These are phyloP conservation scores for Drosophila seguyi DNA, from an alignment of 1,140 invertebrate species.

Conservation along the genomic window DNA sequence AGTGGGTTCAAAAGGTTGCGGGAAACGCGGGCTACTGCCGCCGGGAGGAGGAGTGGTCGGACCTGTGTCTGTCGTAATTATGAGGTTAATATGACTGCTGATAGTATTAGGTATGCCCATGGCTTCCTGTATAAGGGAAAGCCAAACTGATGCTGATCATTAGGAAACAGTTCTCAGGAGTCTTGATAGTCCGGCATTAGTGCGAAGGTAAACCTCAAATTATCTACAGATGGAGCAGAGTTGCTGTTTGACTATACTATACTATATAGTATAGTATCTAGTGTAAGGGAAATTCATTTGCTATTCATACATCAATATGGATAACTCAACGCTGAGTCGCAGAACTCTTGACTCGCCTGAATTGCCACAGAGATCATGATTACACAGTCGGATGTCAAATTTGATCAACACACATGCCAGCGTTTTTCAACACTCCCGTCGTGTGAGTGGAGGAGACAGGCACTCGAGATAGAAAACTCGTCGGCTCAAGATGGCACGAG, in stretches of 20 bases:
- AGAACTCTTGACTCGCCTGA: neutral
- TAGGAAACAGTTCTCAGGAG: neutral
- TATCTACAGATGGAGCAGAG: neutral
- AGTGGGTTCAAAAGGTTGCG: constrained; percentile 53
- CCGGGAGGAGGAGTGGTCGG: constrained; percentile 11
- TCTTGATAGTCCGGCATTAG: neutral
- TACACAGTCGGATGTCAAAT: constrained; percentile 21
- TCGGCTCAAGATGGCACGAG: constrained; percentile 21
- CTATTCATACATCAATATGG: constrained; percentile 1
- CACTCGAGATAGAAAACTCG: constrained; percentile 10
- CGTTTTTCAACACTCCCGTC: constrained; percentile 48
- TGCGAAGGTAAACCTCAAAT: neutral
- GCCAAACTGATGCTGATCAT: constrained; percentile 12
- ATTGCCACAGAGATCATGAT: constrained; percentile 22
- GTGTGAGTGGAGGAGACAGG: constrained; percentile 13
- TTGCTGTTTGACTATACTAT: neutral
- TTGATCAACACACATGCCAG: constrained; percentile 50
- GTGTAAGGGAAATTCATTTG: neutral
- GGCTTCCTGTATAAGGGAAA: constrained; percentile 24
- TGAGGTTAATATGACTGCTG: constrained; percentile 45
- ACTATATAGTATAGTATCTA: neutral
- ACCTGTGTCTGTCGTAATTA: constrained; percentile 53
- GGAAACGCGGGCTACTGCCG: constrained; percentile 28
- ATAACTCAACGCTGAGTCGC: constrained; percentile 11
- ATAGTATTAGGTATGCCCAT: constrained; percentile 18